phyloP scores from a whole-genome alignment of 2,888 invertebrate genomes.

The Cephus rjabovi region DNA sequence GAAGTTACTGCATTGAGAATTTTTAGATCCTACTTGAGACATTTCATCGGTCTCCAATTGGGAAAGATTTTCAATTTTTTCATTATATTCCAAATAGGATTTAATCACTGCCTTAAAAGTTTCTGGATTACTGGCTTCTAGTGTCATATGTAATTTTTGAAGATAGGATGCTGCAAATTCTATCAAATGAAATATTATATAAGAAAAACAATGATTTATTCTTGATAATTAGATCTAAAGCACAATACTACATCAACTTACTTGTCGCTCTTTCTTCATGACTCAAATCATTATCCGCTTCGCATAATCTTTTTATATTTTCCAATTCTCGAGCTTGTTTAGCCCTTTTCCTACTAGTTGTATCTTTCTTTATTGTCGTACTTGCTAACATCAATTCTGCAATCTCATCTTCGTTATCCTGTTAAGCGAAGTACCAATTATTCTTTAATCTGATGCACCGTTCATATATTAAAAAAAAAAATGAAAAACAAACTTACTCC shows the following conservation, averaged over 20 bases:
- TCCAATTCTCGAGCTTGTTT: constrained; percentile 69
- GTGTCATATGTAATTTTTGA: constrained; percentile 53
- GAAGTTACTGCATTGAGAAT: constrained; percentile 21
- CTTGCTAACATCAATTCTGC: constrained; percentile 72
- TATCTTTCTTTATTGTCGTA: constrained; percentile 67
- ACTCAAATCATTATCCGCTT: constrained; percentile 67
- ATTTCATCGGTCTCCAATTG: constrained; percentile 35
- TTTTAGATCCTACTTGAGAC: constrained; percentile 9
- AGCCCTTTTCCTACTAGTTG: constrained; percentile 66
- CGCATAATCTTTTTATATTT: constrained; percentile 68
- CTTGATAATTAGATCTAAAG: not conserved
- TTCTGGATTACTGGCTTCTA: constrained; percentile 52
- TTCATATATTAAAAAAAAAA: not conserved
- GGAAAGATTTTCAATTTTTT: constrained; percentile 48
- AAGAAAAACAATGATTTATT: constrained; percentile 7
- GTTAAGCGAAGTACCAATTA: constrained; percentile 10
- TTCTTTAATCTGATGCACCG: not conserved
- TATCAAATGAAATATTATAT: constrained; percentile 27
- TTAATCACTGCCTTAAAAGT: constrained; percentile 50
- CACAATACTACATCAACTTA: constrained; percentile 47
- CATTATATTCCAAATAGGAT: constrained; percentile 52
- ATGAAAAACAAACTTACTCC: constrained; percentile 35
- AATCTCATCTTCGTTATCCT: constrained; percentile 72
- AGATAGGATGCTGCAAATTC: constrained; percentile 60
- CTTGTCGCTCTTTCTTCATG: constrained; percentile 69